Evolutionary conservation across 2,888 invertebrate species (phyloP).

Genomic region (Branchipolynoe longqiensis): DNA sequence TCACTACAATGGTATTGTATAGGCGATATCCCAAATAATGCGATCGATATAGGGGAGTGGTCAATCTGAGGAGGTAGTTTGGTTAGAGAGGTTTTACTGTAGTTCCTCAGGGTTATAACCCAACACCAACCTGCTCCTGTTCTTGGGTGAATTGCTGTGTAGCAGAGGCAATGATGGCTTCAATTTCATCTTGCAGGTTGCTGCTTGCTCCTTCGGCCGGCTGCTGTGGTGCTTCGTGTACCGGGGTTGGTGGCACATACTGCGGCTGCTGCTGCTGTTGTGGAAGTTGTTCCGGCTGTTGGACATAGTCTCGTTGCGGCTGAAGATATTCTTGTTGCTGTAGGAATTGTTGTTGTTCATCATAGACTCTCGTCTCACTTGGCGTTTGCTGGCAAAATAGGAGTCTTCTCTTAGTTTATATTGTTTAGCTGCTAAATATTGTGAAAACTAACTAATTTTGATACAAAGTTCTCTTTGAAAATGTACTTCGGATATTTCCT

Average conservation of each 20-base stretch:
- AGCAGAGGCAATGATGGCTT: conserved; percentile 46
- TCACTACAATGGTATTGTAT: no score
- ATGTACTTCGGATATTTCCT: no score
- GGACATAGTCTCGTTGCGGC: not conserved
- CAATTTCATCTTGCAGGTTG: conserved; percentile 39
- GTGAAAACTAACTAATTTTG: no score
- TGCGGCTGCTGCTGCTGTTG: conserved; percentile 53
- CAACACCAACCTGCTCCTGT: not conserved
- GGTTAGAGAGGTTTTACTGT: no score
- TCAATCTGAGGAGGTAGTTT: no score
- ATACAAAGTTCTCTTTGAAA: no score
- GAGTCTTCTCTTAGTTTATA: no score
- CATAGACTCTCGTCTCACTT: not conserved
- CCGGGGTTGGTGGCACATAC: not conserved
- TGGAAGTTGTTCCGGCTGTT: not conserved
- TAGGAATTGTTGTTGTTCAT: conserved; percentile 6
- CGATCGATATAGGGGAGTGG: no score
- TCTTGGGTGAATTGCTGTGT: not conserved
- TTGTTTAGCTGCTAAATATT: no score
- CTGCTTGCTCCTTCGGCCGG: not conserved
- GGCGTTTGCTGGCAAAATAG: no score
- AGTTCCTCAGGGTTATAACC: no score
- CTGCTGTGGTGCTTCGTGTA: not conserved
- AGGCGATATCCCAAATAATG: no score
- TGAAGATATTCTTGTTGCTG: not conserved